phyloP scores from a whole-genome alignment of 1,140 invertebrate species.

The Triops longicaudatus region DNA sequence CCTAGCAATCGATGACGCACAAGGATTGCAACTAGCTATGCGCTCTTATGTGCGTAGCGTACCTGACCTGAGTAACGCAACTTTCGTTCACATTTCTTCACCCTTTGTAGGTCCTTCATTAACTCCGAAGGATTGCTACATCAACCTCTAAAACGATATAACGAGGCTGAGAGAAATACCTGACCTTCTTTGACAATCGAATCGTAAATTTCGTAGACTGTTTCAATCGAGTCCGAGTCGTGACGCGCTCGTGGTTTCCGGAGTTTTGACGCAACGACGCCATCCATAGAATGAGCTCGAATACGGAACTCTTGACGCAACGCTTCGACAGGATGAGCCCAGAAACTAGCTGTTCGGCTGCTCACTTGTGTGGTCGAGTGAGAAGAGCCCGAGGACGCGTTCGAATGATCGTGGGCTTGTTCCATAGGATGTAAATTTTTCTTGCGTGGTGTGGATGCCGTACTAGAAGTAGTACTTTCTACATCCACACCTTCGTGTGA shows the following conservation, averaged over 20 bases:
- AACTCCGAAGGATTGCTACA: no score
- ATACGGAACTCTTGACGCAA: constrained; percentile 51
- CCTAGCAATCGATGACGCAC: background rate
- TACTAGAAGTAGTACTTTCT: constrained; percentile 41
- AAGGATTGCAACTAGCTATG: background rate
- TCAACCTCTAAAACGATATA: background rate
- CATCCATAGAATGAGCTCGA: constrained; percentile 66
- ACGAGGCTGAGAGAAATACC: background rate
- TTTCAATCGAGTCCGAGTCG: constrained; percentile 46
- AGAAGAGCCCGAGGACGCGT: background rate
- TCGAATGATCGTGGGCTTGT: background rate
- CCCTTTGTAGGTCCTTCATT: no score
- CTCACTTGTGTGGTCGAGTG: background rate
- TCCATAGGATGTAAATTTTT: constrained; percentile 34
- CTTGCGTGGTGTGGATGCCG: constrained; percentile 41
- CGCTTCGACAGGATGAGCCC: background rate
- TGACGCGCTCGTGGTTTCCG: constrained; percentile 47
- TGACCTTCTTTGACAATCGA: constrained; percentile 67
- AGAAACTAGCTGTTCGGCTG: background rate
- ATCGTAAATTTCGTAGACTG: constrained; percentile 71
- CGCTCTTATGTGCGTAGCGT: background rate
- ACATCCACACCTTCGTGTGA: constrained; percentile 44
- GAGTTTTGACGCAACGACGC: constrained; percentile 29
- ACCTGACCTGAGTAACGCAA: background rate
- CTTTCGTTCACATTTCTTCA: background rate